Percentiles rank a stretch among this genome's conserved stretches.
phyloP scores from a whole-genome alignment of 2,888 invertebrate genomes.

The Pediacus dermestoides region DNA sequence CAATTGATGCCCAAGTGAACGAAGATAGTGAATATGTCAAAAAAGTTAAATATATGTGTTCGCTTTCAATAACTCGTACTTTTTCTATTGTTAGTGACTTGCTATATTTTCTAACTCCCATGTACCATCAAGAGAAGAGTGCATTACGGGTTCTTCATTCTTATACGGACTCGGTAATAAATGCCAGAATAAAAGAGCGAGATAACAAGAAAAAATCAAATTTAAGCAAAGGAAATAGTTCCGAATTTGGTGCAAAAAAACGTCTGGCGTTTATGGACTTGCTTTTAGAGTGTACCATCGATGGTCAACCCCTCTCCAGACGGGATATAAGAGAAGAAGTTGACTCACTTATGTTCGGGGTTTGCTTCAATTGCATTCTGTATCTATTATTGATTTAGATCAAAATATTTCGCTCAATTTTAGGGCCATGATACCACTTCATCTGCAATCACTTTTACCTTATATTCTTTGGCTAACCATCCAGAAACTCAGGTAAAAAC shows the following conservation, averaged over 20 bases:
- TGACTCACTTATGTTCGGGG: too few relatives aligned
- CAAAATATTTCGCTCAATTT: too few relatives aligned
- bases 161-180: slow-evolving; percentile 13
- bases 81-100: not conserved
- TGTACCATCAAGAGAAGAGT: not conserved
- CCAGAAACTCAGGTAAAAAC: slow-evolving; percentile 46
- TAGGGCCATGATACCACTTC: slow-evolving; percentile 46
- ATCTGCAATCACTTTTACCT: slow-evolving; percentile 48
- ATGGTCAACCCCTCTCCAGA: slow-evolving; percentile 58
- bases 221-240: slow-evolving; percentile 44
- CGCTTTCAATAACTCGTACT: not conserved
- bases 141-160: not conserved
- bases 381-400: too few relatives aligned
- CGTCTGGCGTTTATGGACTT: slow-evolving; percentile 66
- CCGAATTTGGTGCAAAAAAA: slow-evolving; percentile 50
- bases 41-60: slow-evolving; percentile 59
- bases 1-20: slow-evolving; percentile 67
- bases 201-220: not conserved
- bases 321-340: slow-evolving; percentile 64
- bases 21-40: slow-evolving; percentile 68
- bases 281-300: slow-evolving; percentile 58
- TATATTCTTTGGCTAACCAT: slow-evolving; percentile 47
- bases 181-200: slow-evolving; percentile 14
- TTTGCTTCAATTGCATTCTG: too few relatives aligned
- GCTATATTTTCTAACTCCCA: not conserved